Percentiles rank a stretch among this genome's conserved stretches.
phyloP scores from a whole-genome alignment of 2,113 vertebrate species.

The Petrocephalus microphthalmus region DNA sequence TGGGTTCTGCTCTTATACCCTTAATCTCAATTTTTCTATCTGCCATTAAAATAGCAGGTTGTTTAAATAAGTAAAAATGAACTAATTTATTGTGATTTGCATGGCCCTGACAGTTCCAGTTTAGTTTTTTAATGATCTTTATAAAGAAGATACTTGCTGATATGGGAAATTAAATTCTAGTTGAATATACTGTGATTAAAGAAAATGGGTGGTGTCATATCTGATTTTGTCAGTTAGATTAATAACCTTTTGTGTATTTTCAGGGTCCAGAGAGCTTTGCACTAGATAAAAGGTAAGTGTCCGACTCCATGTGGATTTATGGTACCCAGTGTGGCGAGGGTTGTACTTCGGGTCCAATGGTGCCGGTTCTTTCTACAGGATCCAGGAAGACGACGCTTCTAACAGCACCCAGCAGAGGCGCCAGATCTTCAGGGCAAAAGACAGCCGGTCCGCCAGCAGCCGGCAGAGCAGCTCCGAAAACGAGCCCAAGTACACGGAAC shows the following conservation, averaged over 20 bases:
- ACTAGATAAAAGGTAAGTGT: conserved; percentile 82
- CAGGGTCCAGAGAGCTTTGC: conserved; percentile 91
- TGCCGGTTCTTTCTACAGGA: conserved; percentile 60
- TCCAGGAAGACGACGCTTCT: conserved; percentile 78
- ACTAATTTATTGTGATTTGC: neutral
- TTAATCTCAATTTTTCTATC: neutral
- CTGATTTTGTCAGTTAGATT: neutral
- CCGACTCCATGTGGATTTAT: neutral
- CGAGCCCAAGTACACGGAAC: conserved; percentile 76
- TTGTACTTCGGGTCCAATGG: neutral
- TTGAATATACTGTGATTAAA: neutral
- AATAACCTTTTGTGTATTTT: conserved; percentile 21
- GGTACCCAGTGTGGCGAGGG: neutral
- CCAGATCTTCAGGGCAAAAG: conserved; percentile 91
- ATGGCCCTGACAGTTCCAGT: neutral
- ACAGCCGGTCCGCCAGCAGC: conserved; percentile 79
- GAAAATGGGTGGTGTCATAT: neutral
- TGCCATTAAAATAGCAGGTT: neutral
- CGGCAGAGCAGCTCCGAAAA: conserved; percentile 95
- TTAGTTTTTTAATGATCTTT: neutral
- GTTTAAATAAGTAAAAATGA: neutral
- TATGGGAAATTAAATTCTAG: neutral
- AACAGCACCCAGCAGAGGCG: conserved; percentile 89
- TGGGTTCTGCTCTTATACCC: neutral
- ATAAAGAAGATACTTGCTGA: neutral